Conservation (phyloP, 2,888 invertebrate genomes). For the Agrotis clavis region DNA sequence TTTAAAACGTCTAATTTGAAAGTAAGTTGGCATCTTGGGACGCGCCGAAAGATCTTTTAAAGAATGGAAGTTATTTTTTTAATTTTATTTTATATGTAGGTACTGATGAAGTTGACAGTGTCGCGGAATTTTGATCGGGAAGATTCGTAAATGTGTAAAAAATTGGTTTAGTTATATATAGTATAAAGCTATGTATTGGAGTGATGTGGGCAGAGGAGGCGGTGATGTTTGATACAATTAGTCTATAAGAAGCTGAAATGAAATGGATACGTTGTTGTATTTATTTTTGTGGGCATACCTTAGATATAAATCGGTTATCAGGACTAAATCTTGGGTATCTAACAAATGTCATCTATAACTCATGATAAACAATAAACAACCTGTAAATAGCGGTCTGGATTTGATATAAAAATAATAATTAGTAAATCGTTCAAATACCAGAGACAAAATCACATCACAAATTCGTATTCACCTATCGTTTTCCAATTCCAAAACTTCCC, state of each 20-base stretch:
- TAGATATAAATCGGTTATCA: background rate
- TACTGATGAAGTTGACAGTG: conserved; percentile 76
- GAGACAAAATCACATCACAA: background rate
- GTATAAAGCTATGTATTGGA: conserved; percentile 39
- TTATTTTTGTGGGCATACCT: conserved; percentile 16
- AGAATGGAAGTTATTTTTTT: conserved; percentile 42
- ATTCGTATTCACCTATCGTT: background rate
- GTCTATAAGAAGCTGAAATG: conserved; percentile 27
- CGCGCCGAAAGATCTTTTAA: conserved; percentile 73
- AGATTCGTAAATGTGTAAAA: conserved; percentile 51
- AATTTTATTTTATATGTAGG: conserved; percentile 61
- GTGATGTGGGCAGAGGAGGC: conserved; percentile 2
- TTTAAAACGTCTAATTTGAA: conserved; percentile 85
- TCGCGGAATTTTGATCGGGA: conserved; percentile 68
- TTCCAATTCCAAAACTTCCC: conserved; percentile 30
- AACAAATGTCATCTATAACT: too few relatives aligned
- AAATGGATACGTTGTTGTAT: conserved; percentile 38
- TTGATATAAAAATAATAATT: background rate
- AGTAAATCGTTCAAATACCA: too few relatives aligned
- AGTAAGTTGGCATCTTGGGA: conserved; percentile 78
- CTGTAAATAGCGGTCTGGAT: too few relatives aligned
- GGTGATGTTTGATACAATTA: conserved; percentile 26
- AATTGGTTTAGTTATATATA: conserved; percentile 25
- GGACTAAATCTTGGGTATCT: background rate
- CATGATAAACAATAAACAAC: too few relatives aligned